A percentile compares a stretch with the other conserved stretches of the same genome.
Evolutionary conservation across 2,888 invertebrate species (phyloP).

Genomic region (Mechanitis mazaeus): DNA sequence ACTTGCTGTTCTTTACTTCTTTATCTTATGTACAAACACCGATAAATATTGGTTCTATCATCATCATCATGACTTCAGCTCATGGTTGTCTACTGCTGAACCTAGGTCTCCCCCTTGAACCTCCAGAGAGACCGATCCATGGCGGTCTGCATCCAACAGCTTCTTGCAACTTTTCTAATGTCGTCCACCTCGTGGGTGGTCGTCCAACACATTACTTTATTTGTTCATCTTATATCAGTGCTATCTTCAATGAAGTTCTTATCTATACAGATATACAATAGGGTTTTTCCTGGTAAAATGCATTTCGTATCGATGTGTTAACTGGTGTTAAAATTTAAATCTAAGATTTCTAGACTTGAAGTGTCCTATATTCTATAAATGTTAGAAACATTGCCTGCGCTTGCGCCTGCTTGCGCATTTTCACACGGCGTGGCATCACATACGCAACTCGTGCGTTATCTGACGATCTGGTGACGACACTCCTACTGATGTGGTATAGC

Average conservation of each 20-base stretch:
- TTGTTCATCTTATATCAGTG: constrained; percentile 30
- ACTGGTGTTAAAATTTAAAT: not conserved
- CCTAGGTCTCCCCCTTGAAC: too few relatives aligned
- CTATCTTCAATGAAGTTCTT: constrained; percentile 36
- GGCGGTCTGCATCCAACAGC: too few relatives aligned
- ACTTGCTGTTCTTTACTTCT: too few relatives aligned
- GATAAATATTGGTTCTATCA: constrained; percentile 14
- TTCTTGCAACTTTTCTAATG: too few relatives aligned
- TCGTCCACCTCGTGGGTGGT: too few relatives aligned
- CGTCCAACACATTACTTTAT: constrained; percentile 31
- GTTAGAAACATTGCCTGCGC: not conserved
- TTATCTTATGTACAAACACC: not conserved
- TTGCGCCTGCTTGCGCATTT: constrained; percentile 6
- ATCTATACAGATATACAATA: constrained; percentile 30
- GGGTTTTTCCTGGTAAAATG: constrained; percentile 19
- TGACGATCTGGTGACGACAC: constrained; percentile 20
- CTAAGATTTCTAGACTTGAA: not conserved
- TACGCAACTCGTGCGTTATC: constrained; percentile 31
- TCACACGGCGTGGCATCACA: constrained; percentile 17
- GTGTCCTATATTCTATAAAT: not conserved
- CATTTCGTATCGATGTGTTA: constrained; percentile 14
- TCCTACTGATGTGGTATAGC: constrained; percentile 16
- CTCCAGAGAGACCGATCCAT: too few relatives aligned
- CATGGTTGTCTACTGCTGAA: too few relatives aligned
- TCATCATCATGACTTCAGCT: constrained; percentile 18